phyloP scores from a whole-genome alignment of 92 coral and sea anemone species.

The Actinostola sp. region DNA sequence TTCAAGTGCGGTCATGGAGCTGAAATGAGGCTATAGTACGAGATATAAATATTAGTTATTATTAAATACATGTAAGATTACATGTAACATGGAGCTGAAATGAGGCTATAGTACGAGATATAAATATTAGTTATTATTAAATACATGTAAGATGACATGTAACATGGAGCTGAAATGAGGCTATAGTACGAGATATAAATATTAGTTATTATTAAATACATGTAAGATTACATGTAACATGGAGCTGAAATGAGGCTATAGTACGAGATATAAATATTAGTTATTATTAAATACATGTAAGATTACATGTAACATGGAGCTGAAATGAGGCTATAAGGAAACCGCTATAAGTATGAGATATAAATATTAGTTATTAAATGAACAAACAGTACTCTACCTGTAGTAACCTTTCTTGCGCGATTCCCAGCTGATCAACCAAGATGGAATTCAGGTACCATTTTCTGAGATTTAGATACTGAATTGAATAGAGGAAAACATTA shows the following conservation, averaged over 20 bases:
- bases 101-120: background rate
- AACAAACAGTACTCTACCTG: conserved; percentile 58
- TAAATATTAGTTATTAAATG: background rate
- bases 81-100: too few species aligned
- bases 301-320: too few species aligned
- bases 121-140: conserved; percentile 2
- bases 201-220: too few species aligned
- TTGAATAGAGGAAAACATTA: too few species aligned
- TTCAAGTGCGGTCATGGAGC: conserved; percentile 72
- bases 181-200: too few species aligned
- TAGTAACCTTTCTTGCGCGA: conserved; percentile 70
- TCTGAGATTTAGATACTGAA: conserved; percentile 24
- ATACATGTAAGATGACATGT: too few species aligned
- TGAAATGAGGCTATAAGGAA: background rate
- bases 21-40: conserved; percentile 83
- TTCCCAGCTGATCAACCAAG: conserved; percentile 36
- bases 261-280: too few species aligned
- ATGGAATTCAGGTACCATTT: conserved; percentile 26
- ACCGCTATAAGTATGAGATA: background rate
- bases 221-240: too few species aligned
- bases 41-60: background rate
- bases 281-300: too few species aligned
- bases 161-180: too few species aligned
- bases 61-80: background rate
- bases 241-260: too few species aligned